Base-by-base conservation (phyloP, 2,888 invertebrate genomes). In the Liposcelis brunnea region DNA sequence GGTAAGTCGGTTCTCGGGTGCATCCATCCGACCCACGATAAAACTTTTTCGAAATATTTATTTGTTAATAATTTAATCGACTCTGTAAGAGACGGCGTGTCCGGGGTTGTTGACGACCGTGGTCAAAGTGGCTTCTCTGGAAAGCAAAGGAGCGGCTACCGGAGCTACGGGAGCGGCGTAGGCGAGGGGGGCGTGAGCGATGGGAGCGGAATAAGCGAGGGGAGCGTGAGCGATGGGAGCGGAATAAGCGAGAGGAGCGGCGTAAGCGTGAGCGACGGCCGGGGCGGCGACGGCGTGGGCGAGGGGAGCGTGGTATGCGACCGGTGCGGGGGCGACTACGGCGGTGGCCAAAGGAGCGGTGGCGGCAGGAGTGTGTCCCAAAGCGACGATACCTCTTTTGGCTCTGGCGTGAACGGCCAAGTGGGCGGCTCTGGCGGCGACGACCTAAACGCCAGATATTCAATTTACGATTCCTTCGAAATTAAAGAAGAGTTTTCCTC, bases 401-500 rank as follows among this genome's bases (percentile, higher is more conserved):
- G 58, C 62, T 37, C 59, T 54, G 7, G 60, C 60, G 47, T 59
- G 59, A 12, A 60, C 60, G 2, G 58, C 56, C 10, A 61, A 53
- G 53, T 65, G 66, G n/a, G 61, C 62, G 19, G 60, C 62, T 50
- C 63, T 64, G 18, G 67, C 68, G 45, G 60, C 61, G 7, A 60
- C 61, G 8, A 68, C 66, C 58, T 62, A 18, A 10, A 8, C 12
- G 8, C 37, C 12, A 10, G 16, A 36, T 10, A 32, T 10, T 10
- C n/a, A n/a, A n/a, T 32, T 32, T 10, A 32, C n/a, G n/a, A 32
- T 10, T n/a, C n/a, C 10, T 32, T n/a, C 32, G 10, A 32, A 32
- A 32, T 10, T 32, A 32, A n/a, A 32, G 32, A 32, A 10, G n/a
- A 10, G 32, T 32, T 10, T n/a, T 10, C n/a, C n/a, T n/a, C n/a